Percentiles rank a stretch among this genome's conserved stretches.
Conservation (phyloP, 2,888 invertebrate genomes). For the Cryptus viduatorius region DNA sequence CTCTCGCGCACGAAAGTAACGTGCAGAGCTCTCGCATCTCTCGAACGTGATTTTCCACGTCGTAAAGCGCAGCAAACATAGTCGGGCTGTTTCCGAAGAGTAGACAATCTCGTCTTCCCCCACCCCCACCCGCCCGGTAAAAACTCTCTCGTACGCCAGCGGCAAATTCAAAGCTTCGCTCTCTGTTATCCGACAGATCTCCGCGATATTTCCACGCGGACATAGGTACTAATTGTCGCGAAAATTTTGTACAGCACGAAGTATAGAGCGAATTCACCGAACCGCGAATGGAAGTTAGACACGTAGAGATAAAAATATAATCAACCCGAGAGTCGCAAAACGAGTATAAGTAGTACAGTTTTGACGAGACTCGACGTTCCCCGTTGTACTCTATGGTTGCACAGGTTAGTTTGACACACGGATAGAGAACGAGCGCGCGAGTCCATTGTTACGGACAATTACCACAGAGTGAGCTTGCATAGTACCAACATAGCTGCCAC, state of each 20-base stretch:
- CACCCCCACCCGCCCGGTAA: not conserved
- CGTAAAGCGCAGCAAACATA: constrained; percentile 15
- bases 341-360: not conserved
- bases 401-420: not conserved
- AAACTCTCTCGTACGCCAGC: constrained; percentile 21
- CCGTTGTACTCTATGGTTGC: constrained; percentile 18
- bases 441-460: constrained; percentile 50
- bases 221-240: constrained; percentile 20
- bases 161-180: constrained; percentile 21
- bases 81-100: not conserved
- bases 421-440: constrained; percentile 7
- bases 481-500: not conserved
- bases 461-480: constrained; percentile 29
- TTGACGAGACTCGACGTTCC: not conserved
- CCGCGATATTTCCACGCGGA: constrained; percentile 3
- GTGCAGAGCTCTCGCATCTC: constrained; percentile 5
- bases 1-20: constrained; percentile 66
- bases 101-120: constrained; percentile 35
- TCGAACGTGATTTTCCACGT: constrained; percentile 30
- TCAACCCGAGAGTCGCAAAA: not conserved
- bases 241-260: constrained; percentile 16
- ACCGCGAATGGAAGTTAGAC: not conserved
- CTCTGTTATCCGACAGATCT: constrained; percentile 4
- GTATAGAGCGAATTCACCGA: constrained; percentile 25
- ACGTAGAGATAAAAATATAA: constrained; percentile 9